phyloP scores from a whole-genome alignment of 2,797 vertebrate genomes.

The Aldrovandia affinis region DNA sequence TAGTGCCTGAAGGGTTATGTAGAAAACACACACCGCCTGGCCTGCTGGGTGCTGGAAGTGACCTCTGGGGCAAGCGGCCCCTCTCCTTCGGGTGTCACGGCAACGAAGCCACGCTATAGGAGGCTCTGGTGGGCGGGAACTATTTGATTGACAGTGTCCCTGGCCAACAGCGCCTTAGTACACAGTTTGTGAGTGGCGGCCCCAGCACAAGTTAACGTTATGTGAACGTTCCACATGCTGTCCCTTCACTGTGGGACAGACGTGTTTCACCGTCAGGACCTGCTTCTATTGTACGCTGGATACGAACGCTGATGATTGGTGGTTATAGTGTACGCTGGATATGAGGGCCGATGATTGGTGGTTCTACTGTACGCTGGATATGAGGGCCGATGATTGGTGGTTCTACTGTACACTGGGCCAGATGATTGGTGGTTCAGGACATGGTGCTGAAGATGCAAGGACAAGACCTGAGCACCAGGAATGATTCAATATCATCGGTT shows the following conservation, averaged over 20 bases:
- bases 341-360: too few species aligned
- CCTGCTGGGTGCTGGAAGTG: too few species aligned
- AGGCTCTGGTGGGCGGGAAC: background rate
- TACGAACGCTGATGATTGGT: too few species aligned
- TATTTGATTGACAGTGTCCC: background rate
- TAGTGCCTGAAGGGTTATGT: too few species aligned
- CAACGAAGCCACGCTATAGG: background rate
- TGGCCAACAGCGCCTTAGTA: background rate
- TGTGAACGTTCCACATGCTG: background rate
- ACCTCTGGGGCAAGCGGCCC: too few species aligned
- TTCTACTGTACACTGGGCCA: too few species aligned
- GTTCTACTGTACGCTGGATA: too few species aligned
- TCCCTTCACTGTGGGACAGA: background rate
- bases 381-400: too few species aligned
- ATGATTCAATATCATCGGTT: conserved; percentile 20
- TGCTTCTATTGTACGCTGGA: background rate
- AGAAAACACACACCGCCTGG: too few species aligned
- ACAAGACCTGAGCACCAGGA: background rate
- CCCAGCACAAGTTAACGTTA: background rate
- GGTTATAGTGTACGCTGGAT: too few species aligned
- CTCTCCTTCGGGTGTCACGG: background rate
- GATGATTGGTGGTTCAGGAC: background rate
- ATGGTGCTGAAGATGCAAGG: too few species aligned
- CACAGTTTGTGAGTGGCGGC: background rate
- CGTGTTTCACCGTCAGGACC: background rate